Base-by-base conservation (phyloP, 1,140 invertebrate genomes). In the Lucilia sericata region DNA sequence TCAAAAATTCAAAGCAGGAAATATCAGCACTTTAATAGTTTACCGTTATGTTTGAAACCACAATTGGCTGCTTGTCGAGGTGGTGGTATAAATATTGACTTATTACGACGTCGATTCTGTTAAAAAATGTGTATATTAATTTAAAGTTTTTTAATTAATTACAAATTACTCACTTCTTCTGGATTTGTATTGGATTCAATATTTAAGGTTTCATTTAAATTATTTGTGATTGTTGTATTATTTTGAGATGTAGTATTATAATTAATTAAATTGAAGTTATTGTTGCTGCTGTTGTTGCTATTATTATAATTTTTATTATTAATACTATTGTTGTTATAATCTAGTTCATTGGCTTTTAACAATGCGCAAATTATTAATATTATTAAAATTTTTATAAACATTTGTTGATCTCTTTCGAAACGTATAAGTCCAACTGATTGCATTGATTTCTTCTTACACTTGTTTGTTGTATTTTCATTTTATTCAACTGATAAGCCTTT, bases 371-470 rank as follows among this genome's bases (percentile, higher is more conserved):
- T 49, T 13, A 21, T 80, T 49, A 80, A 49, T 21, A 80, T 51
- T 80, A 80, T 25, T 47, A 80, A 80, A 21, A 80, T 25, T 80
- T 49, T 80, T 80, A 17, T 49, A 49, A 80, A 80, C 76, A 80
- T 80, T 80, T 25, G n/a, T 80, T 80, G 65, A 70, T 70, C 65
- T 70, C 65, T 70, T 21, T 21, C 65, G 65, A 10, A 70, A 21
- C 65, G 65, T 70, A 70, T 70, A 70, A 70, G 8, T 25, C n/a
- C 65, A 70, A 70, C 65, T 70, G 65, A 70, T 70, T 70, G 65
- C 65, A 70, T 9, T 70, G 19, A 70, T 70, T 25, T 60, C 13
- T n/a, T n/a, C 17, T 17, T 17, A 60, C 55, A 42, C 42, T 42
- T 42, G 14, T n/a, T 70, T 70, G 65, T 70, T 70, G 19, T 70